Percentiles rank a stretch among this genome's conserved stretches.
These are phyloP conservation scores for Isoperla grammatica DNA, from an alignment of 2,888 invertebrate species.

Conservation along the genomic window DNA sequence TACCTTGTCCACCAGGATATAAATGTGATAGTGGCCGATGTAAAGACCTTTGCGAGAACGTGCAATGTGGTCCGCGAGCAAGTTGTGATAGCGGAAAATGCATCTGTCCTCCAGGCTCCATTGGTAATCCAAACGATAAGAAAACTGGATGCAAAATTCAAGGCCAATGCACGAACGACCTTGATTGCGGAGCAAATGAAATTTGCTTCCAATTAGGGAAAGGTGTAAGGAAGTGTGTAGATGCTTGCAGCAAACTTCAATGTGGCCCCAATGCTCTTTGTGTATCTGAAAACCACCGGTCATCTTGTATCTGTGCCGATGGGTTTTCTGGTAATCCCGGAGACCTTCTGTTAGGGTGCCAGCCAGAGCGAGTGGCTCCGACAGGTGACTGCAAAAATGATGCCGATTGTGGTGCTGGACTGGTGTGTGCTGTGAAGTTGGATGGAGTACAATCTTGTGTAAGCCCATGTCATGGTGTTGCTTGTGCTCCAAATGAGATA, in stretches of 20 bases:
- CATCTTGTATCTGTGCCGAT: constrained; percentile 79
- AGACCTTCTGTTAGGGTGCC: constrained; percentile 73
- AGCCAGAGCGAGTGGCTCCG: constrained; percentile 56
- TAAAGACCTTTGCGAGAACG: constrained; percentile 67
- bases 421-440: constrained; percentile 61
- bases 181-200: constrained; percentile 74
- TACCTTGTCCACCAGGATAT: constrained; percentile 67
- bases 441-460: constrained; percentile 65
- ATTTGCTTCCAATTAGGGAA: constrained; percentile 69
- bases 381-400: constrained; percentile 61
- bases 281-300: constrained; percentile 75
- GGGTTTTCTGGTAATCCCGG: constrained; percentile 78
- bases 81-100: constrained; percentile 75
- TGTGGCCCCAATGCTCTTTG: constrained; percentile 89
- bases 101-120: constrained; percentile 69
- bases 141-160: constrained; percentile 64
- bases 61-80: constrained; percentile 75
- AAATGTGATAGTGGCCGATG: constrained; percentile 53
- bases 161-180: constrained; percentile 73
- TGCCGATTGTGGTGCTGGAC: constrained; percentile 64
- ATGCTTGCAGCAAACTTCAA: constrained; percentile 79
- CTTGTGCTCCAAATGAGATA: constrained; percentile 75
- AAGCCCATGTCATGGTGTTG: constrained; percentile 71
- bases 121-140: constrained; percentile 67
- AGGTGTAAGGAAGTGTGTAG: constrained; percentile 73